These are phyloP conservation scores for Exephanes ischioxanthus DNA, from an alignment of 2,888 invertebrate species.

Conservation along the genomic window DNA sequence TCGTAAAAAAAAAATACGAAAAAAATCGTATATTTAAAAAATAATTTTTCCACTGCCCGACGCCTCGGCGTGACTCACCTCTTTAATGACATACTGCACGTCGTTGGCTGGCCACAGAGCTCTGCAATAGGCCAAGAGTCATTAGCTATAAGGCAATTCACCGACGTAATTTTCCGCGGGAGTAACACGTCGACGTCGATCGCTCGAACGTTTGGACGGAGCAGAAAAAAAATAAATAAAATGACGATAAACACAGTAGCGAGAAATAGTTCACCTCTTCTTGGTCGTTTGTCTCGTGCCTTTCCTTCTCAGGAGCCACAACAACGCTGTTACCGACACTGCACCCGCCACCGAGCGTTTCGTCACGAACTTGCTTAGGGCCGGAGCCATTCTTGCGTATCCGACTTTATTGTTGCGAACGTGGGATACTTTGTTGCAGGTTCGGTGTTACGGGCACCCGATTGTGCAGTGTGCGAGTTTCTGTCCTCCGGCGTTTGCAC, in stretches of 20 bases:
- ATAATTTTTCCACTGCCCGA: neutral
- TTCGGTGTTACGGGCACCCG: neutral
- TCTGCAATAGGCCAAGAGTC: slow-evolving; percentile 80
- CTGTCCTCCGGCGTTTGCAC: neutral
- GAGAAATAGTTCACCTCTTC: slow-evolving; percentile 64
- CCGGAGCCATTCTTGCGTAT: slow-evolving; percentile 88
- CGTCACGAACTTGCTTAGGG: slow-evolving; percentile 91
- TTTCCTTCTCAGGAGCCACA: slow-evolving; percentile 79
- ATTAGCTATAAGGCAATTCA: slow-evolving; percentile 18
- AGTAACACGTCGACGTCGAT: neutral
- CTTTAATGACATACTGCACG: slow-evolving; percentile 92
- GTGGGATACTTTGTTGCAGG: neutral
- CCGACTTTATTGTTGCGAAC: neutral
- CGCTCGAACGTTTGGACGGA: neutral
- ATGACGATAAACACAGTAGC: neutral
- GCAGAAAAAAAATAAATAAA: neutral
- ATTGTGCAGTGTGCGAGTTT: neutral
- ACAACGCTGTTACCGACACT: slow-evolving; percentile 86
- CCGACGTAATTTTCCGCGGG: neutral
- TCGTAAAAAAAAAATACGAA: too few species aligned
- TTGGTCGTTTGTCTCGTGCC: slow-evolving; percentile 71
- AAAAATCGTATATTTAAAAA: neutral
- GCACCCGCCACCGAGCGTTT: slow-evolving; percentile 89
- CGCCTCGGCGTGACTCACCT: slow-evolving; percentile 81
- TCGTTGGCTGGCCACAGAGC: slow-evolving; percentile 89